Percentiles rank a stretch among this genome's conserved stretches.
Evolutionary conservation across 2,888 invertebrate species (phyloP).

Genomic region (Macrostomum cliftonense): DNA sequence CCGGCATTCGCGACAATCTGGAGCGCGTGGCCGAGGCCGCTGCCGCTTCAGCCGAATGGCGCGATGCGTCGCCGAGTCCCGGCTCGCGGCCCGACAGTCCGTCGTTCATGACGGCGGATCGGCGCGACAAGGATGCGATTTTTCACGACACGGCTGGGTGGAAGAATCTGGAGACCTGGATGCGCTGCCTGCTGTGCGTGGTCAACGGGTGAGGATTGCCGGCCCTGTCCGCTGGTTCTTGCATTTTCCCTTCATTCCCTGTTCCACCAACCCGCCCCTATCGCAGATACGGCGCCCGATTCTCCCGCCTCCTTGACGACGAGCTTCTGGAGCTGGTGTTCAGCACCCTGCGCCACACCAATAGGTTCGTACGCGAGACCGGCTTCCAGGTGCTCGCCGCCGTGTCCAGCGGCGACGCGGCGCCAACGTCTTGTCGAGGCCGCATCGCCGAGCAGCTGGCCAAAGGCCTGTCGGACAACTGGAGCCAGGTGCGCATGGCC

Average conservation of each 20-base stretch:
- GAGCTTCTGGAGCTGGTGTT: conserved; percentile 40
- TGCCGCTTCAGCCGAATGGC: no score
- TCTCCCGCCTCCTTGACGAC: conserved; percentile 36
- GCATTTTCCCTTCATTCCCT: no score
- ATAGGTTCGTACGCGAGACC: conserved; percentile 43
- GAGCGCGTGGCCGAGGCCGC: conserved; percentile 30
- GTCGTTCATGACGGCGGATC: background rate
- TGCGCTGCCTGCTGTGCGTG: conserved; percentile 42
- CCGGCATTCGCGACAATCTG: conserved; percentile 35
- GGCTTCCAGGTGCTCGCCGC: conserved; percentile 39
- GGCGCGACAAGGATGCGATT: conserved; percentile 27
- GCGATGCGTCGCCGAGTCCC: background rate
- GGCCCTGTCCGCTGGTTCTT: no score
- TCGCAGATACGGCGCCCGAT: conserved; percentile 26
- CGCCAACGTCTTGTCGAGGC: no score
- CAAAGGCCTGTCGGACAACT: conserved; percentile 42
- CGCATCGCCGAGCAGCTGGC: conserved; percentile 28
- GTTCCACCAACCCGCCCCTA: no score
- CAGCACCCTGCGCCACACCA: conserved; percentile 39
- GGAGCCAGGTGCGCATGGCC: conserved; percentile 41
- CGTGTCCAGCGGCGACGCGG: no score
- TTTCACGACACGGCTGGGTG: conserved; percentile 44
- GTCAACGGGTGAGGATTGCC: conserved; percentile 31
- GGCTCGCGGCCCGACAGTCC: background rate
- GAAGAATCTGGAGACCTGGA: conserved; percentile 42